Base-by-base conservation (phyloP, 1,140 invertebrate species). In the Camponotus floridanus region DNA sequence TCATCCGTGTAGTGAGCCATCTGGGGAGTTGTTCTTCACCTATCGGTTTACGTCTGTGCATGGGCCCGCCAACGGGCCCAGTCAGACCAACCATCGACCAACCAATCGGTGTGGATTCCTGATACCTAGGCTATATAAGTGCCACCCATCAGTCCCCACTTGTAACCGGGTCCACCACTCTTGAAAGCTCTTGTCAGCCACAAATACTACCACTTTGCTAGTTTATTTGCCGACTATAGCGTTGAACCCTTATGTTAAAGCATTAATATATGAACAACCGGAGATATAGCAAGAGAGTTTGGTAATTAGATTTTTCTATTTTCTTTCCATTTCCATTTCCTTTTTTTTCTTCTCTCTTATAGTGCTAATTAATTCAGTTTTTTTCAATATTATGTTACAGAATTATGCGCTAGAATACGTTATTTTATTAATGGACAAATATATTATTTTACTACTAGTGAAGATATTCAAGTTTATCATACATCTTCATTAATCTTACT, bases 71-170 rank as follows among this genome's bases (percentile, higher is more conserved):
- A 87, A 91, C 91, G 8, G 51, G 39, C 59, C 68, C 42, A 33
- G 8, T 8, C 39, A 48, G 48, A 39, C 83, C 76, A 7, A 26
- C 26, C 26, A 51, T 67, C 61, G 31, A 2, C 64, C 76, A 18
- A 21, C 89, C 91, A 91, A 90, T 91, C 83, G 11, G 2, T 26
- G 2, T 18, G 0, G 8, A 31, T 51, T 67, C 71, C 79, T 71
- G 48, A 26, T 48, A 67, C 65, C 64, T 51, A 36, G 36, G 55
- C 42, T 26, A 33, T 11, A 21, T 62, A 67, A 70, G 71, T 83
- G 8, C 88, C 89, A 80, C 89, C 89, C 88, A 90, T 88, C 45
- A 2, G 13, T 65, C 42, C 83, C 89, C 80, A 90, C 86, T 84
- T 51, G 62, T 51, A n/a, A 8, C 15, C 61, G 55, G 48, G 21